These are phyloP conservation scores for Hemistola chrysoprasaria DNA, from an alignment of 2,888 invertebrate species.

Conservation along the genomic window DNA sequence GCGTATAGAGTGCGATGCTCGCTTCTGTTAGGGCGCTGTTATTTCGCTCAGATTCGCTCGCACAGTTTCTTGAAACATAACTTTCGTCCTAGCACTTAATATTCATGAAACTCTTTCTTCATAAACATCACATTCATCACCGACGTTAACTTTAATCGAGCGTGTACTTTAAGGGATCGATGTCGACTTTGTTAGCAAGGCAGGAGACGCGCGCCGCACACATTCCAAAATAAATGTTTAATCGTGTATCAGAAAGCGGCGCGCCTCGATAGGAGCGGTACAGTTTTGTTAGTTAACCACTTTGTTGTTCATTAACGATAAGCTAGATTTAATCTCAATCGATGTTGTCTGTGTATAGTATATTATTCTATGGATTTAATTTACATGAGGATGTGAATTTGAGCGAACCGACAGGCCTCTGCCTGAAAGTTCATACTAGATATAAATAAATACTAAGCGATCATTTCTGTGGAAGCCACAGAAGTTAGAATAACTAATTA, in stretches of 20 bases:
- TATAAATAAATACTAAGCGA: conserved; percentile 48
- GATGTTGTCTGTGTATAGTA: conserved; percentile 80
- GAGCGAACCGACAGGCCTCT: conserved; percentile 74
- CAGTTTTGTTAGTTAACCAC: conserved; percentile 76
- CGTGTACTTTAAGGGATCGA: conserved; percentile 37
- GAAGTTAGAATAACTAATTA: conserved; percentile 20
- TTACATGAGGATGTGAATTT: conserved; percentile 73
- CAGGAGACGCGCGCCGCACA: conserved; percentile 58
- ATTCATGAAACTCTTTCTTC: conserved; percentile 11
- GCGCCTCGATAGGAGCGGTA: conserved; percentile 61
- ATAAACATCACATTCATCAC: conserved; percentile 35
- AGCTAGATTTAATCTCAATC: conserved; percentile 79
- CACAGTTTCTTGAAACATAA: conserved; percentile 34
- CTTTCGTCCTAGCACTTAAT: conserved; percentile 13
- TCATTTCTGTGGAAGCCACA: conserved; percentile 21
- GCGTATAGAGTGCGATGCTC: conserved; percentile 27
- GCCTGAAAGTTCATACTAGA: conserved; percentile 71
- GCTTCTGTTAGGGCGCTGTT: conserved; percentile 51
- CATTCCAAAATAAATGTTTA: conserved; percentile 77
- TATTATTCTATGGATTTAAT: conserved; percentile 75
- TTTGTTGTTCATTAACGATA: conserved; percentile 79
- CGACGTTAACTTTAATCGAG: conserved; percentile 29
- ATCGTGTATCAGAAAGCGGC: conserved; percentile 61
- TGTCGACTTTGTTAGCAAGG: conserved; percentile 35
- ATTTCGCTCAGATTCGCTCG: conserved; percentile 72